Evolutionary conservation across 2,797 vertebrate genomes (phyloP).

Genomic region (Rhynchotus rufescens): DNA sequence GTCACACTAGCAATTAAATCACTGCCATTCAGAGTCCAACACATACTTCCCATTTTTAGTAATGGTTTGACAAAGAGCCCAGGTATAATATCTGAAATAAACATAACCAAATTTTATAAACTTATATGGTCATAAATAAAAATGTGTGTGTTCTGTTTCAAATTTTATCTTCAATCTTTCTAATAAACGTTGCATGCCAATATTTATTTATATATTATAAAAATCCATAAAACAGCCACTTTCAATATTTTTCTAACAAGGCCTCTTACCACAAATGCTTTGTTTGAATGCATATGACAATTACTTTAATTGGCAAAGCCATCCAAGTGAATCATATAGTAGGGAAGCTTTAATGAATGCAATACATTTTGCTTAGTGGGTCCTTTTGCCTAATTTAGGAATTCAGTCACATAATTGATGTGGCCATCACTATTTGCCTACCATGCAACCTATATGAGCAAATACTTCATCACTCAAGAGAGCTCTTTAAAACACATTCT

Average conservation of each 20-base stretch:
- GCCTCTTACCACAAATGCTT: slow-evolving; percentile 40
- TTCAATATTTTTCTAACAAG: slow-evolving; percentile 57
- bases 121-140: neutral
- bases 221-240: neutral
- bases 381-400: slow-evolving; percentile 55
- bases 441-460: neutral
- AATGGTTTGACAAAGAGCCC: neutral
- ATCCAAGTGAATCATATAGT: slow-evolving; percentile 51
- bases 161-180: neutral
- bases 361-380: slow-evolving; percentile 55
- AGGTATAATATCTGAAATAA: neutral
- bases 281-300: slow-evolving; percentile 36
- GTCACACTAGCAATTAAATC: slow-evolving; percentile 9
- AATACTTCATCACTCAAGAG: neutral
- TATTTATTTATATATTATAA: neutral
- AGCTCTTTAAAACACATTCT: neutral
- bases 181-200: neutral
- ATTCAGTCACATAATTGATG: slow-evolving; percentile 58
- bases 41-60: neutral
- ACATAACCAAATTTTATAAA: neutral
- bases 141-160: neutral
- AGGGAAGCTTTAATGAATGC: slow-evolving; percentile 65
- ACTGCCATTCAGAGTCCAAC: neutral
- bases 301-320: slow-evolving; percentile 75
- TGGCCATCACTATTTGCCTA: slow-evolving; percentile 28